These are phyloP conservation scores for Eupeodes corollae DNA, from an alignment of 1,140 invertebrate genomes.

Conservation along the genomic window DNA sequence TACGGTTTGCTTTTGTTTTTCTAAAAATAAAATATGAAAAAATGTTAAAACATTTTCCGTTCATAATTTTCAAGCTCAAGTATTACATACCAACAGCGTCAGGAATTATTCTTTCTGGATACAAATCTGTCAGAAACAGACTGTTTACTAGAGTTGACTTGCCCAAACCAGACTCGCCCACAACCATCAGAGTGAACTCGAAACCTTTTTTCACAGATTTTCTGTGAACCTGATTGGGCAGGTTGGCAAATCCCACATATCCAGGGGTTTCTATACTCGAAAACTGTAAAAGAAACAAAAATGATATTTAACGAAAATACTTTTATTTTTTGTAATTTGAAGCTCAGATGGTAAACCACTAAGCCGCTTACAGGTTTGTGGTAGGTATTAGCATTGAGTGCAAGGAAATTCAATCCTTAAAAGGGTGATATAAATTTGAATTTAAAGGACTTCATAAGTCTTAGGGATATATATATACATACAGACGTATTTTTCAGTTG, in stretches of 20 bases:
- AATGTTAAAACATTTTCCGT: background rate
- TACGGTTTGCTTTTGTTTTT: constrained; percentile 81
- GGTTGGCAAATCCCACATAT: constrained; percentile 86
- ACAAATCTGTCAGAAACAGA: constrained; percentile 91
- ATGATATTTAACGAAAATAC: background rate
- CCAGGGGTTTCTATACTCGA: constrained; percentile 70
- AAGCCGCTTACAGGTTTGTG: no score
- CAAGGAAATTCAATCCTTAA: no score
- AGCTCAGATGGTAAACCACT: no score
- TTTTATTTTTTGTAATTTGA: no score
- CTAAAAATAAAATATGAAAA: constrained; percentile 37
- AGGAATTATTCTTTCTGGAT: constrained; percentile 77
- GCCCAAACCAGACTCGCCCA: constrained; percentile 91
- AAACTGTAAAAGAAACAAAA: constrained; percentile 44
- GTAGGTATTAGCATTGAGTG: no score
- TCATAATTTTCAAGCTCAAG: background rate
- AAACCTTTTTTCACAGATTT: constrained; percentile 97
- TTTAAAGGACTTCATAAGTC: no score
- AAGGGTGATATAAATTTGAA: no score
- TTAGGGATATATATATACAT: no score
- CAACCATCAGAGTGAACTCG: constrained; percentile 96
- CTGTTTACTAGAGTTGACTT: constrained; percentile 98
- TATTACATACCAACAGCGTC: constrained; percentile 63
- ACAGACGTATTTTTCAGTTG: no score
- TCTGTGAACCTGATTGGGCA: constrained; percentile 90